These are phyloP conservation scores for Endotricha flammealis DNA, from an alignment of 2,888 invertebrate species.

Conservation along the genomic window DNA sequence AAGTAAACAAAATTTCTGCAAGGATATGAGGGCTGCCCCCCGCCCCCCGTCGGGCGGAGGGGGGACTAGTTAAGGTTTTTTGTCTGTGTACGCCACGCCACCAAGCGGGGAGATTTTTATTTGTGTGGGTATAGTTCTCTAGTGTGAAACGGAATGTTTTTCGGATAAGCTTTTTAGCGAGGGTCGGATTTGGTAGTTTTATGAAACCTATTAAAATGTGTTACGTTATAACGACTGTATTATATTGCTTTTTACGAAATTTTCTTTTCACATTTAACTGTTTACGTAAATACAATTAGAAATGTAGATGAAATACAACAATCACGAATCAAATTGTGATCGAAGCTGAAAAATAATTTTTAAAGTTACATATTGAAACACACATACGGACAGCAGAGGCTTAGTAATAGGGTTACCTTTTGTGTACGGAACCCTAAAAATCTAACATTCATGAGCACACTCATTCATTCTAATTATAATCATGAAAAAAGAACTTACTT, in stretches of 20 bases:
- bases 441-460: too few relatives aligned
- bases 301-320: too few relatives aligned
- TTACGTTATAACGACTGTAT: slow-evolving; percentile 29
- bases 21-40: slow-evolving; percentile 63
- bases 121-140: slow-evolving; percentile 46
- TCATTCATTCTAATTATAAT: too few relatives aligned
- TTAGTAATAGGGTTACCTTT: too few relatives aligned
- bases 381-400: too few relatives aligned
- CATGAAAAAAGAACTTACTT: too few relatives aligned
- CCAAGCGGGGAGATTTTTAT: slow-evolving; percentile 46
- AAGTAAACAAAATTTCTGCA: slow-evolving; percentile 78
- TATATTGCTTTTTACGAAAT: slow-evolving; percentile 20
- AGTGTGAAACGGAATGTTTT: slow-evolving; percentile 38
- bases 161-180: slow-evolving; percentile 51
- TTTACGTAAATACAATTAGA: too few relatives aligned
- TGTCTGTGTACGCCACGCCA: slow-evolving; percentile 47
- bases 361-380: too few relatives aligned
- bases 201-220: slow-evolving; percentile 33
- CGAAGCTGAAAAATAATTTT: too few relatives aligned
- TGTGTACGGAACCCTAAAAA: too few relatives aligned
- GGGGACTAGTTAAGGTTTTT: slow-evolving; percentile 68
- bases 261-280: too few relatives aligned
- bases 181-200: slow-evolving; percentile 44
- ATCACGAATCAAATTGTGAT: too few relatives aligned
- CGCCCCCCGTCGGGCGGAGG: slow-evolving; percentile 22